phyloP scores from a whole-genome alignment of 2,113 vertebrate species.

The Speoplatyrhinus poulsoni region DNA sequence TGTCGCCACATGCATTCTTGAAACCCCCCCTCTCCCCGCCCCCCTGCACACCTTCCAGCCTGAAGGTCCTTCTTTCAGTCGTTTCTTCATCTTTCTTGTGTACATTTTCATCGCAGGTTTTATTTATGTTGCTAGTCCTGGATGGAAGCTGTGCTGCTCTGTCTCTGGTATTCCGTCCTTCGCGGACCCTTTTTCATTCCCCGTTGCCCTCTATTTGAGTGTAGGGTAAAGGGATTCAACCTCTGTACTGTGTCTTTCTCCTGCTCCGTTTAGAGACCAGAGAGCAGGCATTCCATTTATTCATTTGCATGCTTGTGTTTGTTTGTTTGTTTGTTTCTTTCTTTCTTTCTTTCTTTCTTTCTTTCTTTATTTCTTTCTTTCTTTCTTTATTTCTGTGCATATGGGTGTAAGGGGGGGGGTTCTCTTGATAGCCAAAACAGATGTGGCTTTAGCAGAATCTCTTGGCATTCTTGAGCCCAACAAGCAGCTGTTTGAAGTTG shows the following conservation, averaged over 20 bases:
- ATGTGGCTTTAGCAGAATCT: conserved; percentile 50
- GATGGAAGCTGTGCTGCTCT: conserved; percentile 59
- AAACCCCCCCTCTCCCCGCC: background rate
- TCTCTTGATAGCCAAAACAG: conserved; percentile 67
- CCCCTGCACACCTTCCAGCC: background rate
- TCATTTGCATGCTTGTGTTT: conserved; percentile 27
- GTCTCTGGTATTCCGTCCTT: conserved; percentile 20
- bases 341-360: background rate
- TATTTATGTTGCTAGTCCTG: conserved; percentile 63
- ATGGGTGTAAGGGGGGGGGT: background rate
- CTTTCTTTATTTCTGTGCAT: conserved; percentile 22
- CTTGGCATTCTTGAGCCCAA: conserved; percentile 49
- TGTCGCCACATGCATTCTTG: too few relatives aligned
- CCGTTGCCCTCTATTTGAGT: conserved; percentile 30
- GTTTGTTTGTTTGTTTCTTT: background rate
- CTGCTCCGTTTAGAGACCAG: conserved; percentile 31
- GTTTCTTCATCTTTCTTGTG: background rate
- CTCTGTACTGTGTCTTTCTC: conserved; percentile 45
- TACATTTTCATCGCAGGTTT: conserved; percentile 15
- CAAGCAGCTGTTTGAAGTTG: conserved; percentile 55
- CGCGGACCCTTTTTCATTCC: conserved; percentile 29
- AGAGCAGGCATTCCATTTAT: conserved; percentile 43
- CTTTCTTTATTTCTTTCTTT: conserved; percentile 17
- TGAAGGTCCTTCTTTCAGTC: conserved; percentile 5
- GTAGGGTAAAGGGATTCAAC: conserved; percentile 36